A percentile compares a stretch with the other conserved stretches of the same genome.
Evolutionary conservation across 92 coral and sea anemone genomes (phyloP).

Genomic region (Ricordea florida): DNA sequence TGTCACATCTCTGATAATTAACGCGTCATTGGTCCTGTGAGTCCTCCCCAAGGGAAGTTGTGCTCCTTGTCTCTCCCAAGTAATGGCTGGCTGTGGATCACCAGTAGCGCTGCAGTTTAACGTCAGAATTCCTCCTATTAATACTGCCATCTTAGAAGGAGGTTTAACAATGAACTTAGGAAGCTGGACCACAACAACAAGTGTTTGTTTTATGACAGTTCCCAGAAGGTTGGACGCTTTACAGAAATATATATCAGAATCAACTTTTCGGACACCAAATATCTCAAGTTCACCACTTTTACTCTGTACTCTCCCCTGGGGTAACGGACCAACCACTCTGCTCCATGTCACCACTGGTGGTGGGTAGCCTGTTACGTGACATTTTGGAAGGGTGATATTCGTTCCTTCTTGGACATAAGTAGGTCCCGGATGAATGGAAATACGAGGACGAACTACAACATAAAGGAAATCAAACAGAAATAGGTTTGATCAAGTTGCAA

Average conservation of each 20-base stretch:
- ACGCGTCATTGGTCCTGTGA: not conserved
- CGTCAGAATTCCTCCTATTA: not conserved
- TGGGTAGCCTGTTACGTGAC: slow-evolving; percentile 67
- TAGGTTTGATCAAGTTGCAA: not conserved
- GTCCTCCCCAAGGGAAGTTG: slow-evolving; percentile 16
- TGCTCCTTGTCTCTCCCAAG: slow-evolving; percentile 39
- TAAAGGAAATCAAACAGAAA: not conserved
- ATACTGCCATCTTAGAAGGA: not conserved
- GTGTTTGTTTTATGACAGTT: not conserved
- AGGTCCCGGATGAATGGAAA: slow-evolving; percentile 41
- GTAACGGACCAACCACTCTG: slow-evolving; percentile 44
- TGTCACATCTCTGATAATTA: not conserved
- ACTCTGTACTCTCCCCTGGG: slow-evolving; percentile 1
- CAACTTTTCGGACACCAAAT: not conserved
- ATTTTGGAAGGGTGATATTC: slow-evolving; percentile 51
- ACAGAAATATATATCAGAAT: slow-evolving; percentile 45
- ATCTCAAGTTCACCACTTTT: slow-evolving; percentile 4
- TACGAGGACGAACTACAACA: slow-evolving; percentile 43
- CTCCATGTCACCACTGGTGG: slow-evolving; percentile 65
- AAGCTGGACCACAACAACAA: slow-evolving; percentile 10
- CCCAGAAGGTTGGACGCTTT: slow-evolving; percentile 51
- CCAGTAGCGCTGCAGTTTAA: slow-evolving; percentile 52
- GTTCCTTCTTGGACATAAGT: slow-evolving; percentile 32
- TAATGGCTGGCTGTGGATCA: slow-evolving; percentile 21
- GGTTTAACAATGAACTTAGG: slow-evolving; percentile 42